Percentiles rank a stretch among this genome's conserved stretches.
Evolutionary conservation across 2,797 vertebrate genomes (phyloP).

Genomic region (Bothrops alternatus): DNA sequence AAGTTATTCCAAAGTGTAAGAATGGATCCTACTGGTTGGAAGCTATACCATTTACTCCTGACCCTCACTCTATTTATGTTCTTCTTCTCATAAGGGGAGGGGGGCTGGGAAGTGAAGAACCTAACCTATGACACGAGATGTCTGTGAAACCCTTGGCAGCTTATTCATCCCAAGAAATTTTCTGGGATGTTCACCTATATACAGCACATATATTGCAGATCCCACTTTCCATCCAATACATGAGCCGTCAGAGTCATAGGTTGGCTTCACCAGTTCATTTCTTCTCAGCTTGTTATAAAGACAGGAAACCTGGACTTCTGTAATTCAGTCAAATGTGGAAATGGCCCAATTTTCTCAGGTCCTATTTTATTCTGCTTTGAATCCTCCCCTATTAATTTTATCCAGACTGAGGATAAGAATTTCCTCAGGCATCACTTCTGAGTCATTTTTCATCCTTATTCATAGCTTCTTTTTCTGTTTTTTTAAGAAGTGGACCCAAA

Average conservation of each 20-base stretch:
- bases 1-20: not conserved
- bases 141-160: not conserved
- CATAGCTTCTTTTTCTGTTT: slow-evolving; percentile 26
- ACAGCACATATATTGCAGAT: not conserved
- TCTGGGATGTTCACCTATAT: not conserved
- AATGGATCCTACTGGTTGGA: not conserved
- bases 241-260: not conserved
- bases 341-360: not conserved
- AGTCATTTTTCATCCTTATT: slow-evolving; percentile 61
- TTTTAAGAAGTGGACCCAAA: slow-evolving; percentile 55
- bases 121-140: not conserved
- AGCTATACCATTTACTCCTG: not conserved
- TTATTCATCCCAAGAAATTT: not conserved
- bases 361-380: slow-evolving; percentile 43
- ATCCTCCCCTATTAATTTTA: slow-evolving; percentile 57
- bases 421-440: slow-evolving; percentile 62
- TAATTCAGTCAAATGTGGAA: slow-evolving; percentile 44
- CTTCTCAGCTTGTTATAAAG: slow-evolving; percentile 19
- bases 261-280: not conserved
- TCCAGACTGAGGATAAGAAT: slow-evolving; percentile 42
- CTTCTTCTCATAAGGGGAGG: not conserved
- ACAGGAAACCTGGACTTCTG: not conserved
- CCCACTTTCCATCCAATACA: not conserved
- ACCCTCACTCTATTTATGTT: not conserved
- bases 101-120: not conserved